Evolutionary conservation across 2,113 vertebrate species (phyloP).

Genomic region (Noturus placidus): DNA sequence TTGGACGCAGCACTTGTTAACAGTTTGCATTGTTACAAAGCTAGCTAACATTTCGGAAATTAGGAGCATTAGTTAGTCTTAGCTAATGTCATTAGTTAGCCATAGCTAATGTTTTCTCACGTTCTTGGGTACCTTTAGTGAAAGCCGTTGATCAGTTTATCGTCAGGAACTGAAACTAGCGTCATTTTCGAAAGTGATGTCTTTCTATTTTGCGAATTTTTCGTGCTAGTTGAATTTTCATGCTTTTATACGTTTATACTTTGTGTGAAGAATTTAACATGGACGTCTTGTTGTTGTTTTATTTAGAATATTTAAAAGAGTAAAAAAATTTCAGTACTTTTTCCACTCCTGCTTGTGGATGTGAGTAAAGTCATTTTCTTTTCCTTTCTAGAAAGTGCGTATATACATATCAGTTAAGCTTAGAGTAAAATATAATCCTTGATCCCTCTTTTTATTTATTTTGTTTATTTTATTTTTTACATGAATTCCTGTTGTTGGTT

Average conservation of each 20-base stretch:
- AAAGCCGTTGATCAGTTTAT: background rate
- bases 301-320: background rate
- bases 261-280: background rate
- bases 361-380: background rate
- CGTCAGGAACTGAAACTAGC: background rate
- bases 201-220: background rate
- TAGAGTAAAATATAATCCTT: background rate
- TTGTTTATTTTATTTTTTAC: background rate
- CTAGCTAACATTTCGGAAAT: background rate
- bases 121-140: background rate
- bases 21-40: too few species aligned
- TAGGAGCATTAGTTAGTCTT: background rate
- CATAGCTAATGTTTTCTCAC: background rate
- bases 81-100: background rate
- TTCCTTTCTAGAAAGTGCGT: background rate
- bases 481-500: background rate
- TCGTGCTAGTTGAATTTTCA: background rate
- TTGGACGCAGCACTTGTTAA: too few species aligned
- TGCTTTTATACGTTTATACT: too few species aligned
- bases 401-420: background rate
- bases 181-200: background rate
- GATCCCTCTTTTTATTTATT: background rate
- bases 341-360: background rate
- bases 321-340: background rate
- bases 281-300: background rate